Evolutionary conservation across 2,113 vertebrate species (phyloP).

Genomic region (Clarias batrachus): DNA sequence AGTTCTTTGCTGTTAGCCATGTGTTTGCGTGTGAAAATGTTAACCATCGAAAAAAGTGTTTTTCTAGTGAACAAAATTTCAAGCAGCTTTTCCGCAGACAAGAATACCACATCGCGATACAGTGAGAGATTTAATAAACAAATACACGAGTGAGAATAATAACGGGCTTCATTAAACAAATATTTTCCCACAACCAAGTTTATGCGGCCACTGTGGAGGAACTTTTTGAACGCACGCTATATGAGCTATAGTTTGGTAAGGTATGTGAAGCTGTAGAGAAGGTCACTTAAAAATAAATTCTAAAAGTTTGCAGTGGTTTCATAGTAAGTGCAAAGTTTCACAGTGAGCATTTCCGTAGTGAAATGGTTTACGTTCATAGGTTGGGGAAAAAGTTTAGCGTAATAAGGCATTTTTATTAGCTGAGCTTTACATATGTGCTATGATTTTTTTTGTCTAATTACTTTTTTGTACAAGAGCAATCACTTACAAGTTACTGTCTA

Average conservation of each 20-base stretch:
- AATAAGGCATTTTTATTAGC: constrained; percentile 46
- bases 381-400: constrained; percentile 53
- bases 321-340: neutral
- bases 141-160: no score
- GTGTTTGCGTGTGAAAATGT: no score
- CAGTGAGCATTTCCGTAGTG: constrained; percentile 56
- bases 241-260: neutral
- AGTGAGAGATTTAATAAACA: no score
- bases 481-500: constrained; percentile 59
- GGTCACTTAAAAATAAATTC: constrained; percentile 37
- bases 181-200: no score
- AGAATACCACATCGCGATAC: no score
- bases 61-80: no score
- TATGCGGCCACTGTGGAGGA: no score
- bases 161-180: no score
- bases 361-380: constrained; percentile 61
- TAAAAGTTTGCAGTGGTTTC: neutral
- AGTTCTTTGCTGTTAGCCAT: no score
- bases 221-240: no score
- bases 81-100: no score
- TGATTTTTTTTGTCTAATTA: constrained; percentile 45
- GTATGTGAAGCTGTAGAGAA: neutral
- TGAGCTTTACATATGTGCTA: constrained; percentile 50
- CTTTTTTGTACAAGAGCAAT: constrained; percentile 56
- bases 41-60: no score